Conservation (phyloP, 2,113 vertebrate species). For the Podarcis muralis region DNA sequence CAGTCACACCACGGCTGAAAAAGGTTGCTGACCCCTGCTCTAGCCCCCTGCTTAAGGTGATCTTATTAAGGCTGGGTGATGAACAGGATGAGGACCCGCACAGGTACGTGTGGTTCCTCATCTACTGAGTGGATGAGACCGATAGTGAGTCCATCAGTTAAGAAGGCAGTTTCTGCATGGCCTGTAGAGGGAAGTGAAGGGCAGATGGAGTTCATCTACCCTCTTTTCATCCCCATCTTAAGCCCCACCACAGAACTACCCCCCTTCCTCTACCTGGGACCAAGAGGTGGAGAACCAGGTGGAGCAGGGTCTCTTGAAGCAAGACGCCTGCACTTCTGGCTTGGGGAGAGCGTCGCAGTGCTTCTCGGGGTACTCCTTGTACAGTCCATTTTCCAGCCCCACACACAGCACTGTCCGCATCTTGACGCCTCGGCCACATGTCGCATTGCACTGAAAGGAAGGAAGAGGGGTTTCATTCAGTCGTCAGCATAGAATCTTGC, state of each 20-base stretch:
- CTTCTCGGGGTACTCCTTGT: constrained; percentile 78
- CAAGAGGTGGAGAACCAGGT: constrained; percentile 87
- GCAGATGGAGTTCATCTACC: too few species aligned
- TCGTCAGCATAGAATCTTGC: neutral
- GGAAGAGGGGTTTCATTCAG: neutral
- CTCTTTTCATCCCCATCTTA: neutral
- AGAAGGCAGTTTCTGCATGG: too few species aligned
- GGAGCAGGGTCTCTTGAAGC: constrained; percentile 83
- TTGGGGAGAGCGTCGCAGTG: constrained; percentile 67
- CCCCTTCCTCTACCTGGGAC: constrained; percentile 81
- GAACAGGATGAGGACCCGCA: too few species aligned
- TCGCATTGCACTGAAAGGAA: constrained; percentile 76
- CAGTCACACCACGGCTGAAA: too few species aligned
- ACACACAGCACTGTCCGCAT: constrained; percentile 78
- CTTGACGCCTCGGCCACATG: constrained; percentile 80
- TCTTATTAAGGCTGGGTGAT: too few species aligned
- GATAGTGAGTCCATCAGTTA: too few species aligned
- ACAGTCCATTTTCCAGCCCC: constrained; percentile 78
- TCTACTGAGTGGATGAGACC: too few species aligned
- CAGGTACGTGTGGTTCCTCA: too few species aligned
- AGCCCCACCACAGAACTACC: too few species aligned
- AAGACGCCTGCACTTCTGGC: constrained; percentile 75
- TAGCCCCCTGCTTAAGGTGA: too few species aligned
- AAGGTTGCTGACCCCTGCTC: too few species aligned
- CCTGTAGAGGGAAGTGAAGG: too few species aligned